Evolutionary conservation across 2,113 vertebrate species (phyloP), one percentile per base, ranked within the genome.

Genomic region (Microtus oregoni): DNA sequence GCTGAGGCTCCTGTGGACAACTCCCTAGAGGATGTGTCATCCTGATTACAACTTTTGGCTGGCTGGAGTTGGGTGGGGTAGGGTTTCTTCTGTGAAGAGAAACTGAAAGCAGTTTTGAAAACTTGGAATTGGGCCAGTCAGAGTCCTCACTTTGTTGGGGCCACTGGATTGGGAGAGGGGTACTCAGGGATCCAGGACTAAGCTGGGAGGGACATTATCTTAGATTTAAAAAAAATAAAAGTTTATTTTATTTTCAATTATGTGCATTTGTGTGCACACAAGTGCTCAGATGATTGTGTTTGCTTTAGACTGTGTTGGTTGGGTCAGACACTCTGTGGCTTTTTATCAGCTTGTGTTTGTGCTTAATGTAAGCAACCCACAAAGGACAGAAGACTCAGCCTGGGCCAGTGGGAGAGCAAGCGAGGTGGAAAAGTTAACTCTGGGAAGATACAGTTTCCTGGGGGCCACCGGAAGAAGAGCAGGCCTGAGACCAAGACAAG

Each of bases 51-150:
- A 68, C 91, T 86, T 85, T 75, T 75, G 41, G 61, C 68, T 3
- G 67, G 22, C 75, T n/a, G 52, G 92, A 79, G 90, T 78, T 52
- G 90, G 17, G 19, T 50, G 7, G 55, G 88, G 32, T 77, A 77
- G 86, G 94, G 86, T 35, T 68, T 78, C 91, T 93, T 41, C 9
- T 47, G 61, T 55, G 86, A 73, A 89, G 77, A 96, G 96, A 97
- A 97, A 98, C 96, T 81, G 97, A 97, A 97, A 98, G 96, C 77
- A 77, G 41, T 58, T 92, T 12, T 86, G 90, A 55, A 77, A 75
- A 38, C 75, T 73, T 92, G 97, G 94, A 96, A 75, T 58, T 20
- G 38, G 50, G 95, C 92, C 95, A 82, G 7, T 8, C 1, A 8
- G 12, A 92, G 88, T 32, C 26, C 0, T n/a, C 0, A 30, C 44